phyloP scores from a whole-genome alignment of 2,113 vertebrate species.

The Dicaeum eximium region DNA sequence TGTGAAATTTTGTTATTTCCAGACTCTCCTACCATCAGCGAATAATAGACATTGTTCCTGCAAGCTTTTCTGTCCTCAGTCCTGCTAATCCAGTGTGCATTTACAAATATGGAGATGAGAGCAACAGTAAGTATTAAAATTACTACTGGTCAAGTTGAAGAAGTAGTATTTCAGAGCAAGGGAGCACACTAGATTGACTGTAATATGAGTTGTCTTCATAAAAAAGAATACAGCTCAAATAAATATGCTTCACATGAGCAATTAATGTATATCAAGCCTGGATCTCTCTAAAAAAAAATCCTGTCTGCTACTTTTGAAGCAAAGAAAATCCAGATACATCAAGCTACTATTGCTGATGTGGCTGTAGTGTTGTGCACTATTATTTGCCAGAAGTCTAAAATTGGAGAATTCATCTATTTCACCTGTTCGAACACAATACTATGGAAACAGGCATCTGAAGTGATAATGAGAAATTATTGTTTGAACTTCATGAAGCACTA shows the following conservation, averaged over 20 bases:
- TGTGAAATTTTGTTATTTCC: slow-evolving; percentile 14
- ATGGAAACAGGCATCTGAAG: background rate
- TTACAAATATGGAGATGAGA: slow-evolving; percentile 91
- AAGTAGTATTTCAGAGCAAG: background rate
- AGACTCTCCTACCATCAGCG: slow-evolving; percentile 96
- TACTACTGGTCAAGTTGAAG: background rate
- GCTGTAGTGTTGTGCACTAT: background rate
- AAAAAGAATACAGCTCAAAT: background rate
- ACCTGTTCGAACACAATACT: background rate
- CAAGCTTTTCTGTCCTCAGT: slow-evolving; percentile 88
- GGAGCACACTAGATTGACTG: background rate
- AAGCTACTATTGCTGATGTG: background rate
- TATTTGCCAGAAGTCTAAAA: background rate
- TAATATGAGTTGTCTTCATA: background rate
- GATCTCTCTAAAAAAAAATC: background rate
- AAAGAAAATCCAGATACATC: background rate
- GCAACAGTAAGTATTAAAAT: slow-evolving; percentile 78
- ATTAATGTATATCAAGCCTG: background rate
- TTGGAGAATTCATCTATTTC: background rate
- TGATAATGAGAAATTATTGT: background rate
- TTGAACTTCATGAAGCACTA: background rate
- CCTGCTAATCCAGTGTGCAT: slow-evolving; percentile 86
- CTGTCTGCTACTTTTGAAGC: background rate
- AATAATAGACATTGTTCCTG: slow-evolving; percentile 93
- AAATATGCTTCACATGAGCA: background rate